A percentile compares a stretch with the other conserved stretches of the same genome.
Conservation (phyloP, 2,888 invertebrate genomes). For the Philopedon plagiatum region DNA sequence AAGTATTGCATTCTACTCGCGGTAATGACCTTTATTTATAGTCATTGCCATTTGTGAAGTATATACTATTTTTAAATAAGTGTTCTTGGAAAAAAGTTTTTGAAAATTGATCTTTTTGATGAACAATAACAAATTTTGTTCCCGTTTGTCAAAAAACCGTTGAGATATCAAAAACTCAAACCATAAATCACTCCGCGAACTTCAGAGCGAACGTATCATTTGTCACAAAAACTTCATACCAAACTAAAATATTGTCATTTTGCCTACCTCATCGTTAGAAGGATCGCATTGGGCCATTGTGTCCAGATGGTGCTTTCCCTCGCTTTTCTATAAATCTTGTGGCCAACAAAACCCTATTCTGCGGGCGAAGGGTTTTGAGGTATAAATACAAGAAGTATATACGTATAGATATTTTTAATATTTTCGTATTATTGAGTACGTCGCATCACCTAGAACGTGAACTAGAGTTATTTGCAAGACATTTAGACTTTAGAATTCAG, state of each 20-base stretch:
- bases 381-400: neutral
- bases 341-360: conserved; percentile 29
- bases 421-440: no score
- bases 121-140: neutral
- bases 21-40: no score
- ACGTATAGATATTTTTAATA: no score
- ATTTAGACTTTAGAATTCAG: no score
- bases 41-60: no score
- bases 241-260: conserved; percentile 35
- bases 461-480: no score
- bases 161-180: neutral
- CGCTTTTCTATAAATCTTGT: conserved; percentile 39
- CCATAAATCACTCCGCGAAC: neutral
- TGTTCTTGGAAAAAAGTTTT: no score
- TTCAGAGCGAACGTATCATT: conserved; percentile 1
- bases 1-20: no score
- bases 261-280: conserved; percentile 57
- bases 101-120: no score
- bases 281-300: conserved; percentile 57
- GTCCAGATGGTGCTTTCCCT: conserved; percentile 37
- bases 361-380: neutral
- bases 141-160: neutral
- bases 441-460: no score
- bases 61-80: no score
- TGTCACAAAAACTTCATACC: conserved; percentile 23